Percentiles rank a stretch among this genome's conserved stretches.
These are phyloP conservation scores for Hypercompe scribonia DNA, from an alignment of 2,888 invertebrate species.

Conservation along the genomic window DNA sequence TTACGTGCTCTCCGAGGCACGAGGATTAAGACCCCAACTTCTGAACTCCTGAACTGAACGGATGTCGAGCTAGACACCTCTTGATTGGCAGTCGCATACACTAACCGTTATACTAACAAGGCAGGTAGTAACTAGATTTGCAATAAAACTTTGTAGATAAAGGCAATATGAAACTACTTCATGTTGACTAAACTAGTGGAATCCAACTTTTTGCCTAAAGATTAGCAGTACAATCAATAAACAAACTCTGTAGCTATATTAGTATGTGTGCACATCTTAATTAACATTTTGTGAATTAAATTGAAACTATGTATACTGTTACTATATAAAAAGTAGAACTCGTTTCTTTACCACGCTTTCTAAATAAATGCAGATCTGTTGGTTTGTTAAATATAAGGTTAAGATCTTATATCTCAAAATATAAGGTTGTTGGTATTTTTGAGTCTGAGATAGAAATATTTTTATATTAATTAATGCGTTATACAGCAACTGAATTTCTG, in stretches of 20 bases:
- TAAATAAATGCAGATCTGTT: slow-evolving; percentile 3
- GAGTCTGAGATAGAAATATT: neutral
- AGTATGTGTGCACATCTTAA: neutral
- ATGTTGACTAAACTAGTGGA: neutral
- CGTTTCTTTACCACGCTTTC: neutral
- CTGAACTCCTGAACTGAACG: no score
- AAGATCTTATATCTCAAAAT: neutral
- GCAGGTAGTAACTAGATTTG: no score
- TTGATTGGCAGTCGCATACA: no score
- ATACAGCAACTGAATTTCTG: neutral
- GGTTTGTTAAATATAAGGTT: neutral
- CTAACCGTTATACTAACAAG: no score
- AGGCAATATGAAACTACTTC: neutral
- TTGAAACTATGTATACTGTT: neutral
- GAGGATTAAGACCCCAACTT: no score
- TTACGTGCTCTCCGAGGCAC: no score
- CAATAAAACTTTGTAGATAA: neutral
- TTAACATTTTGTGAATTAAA: neutral
- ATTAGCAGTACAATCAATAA: neutral
- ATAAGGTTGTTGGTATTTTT: neutral
- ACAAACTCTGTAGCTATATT: neutral
- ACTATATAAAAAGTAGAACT: neutral
- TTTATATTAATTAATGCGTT: neutral
- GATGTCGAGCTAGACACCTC: no score
- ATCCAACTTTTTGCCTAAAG: neutral